phyloP scores from a whole-genome alignment of 2,797 vertebrate species.

The Knipowitschia caucasica region DNA sequence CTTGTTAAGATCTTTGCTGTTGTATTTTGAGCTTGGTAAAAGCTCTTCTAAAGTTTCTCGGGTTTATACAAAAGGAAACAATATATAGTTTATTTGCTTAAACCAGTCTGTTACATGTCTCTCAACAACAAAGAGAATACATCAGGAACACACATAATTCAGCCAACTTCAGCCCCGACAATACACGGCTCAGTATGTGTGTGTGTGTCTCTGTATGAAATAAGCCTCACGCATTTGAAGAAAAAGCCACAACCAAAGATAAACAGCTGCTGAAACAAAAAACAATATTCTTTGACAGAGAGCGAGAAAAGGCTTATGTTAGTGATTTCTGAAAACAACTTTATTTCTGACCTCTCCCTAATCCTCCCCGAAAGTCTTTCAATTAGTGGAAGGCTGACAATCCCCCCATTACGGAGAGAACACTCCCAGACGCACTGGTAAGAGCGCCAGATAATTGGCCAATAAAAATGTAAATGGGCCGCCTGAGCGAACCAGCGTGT shows the following conservation, averaged over 20 bases:
- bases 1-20: too few species aligned
- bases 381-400: constrained; percentile 68
- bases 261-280: constrained; percentile 54
- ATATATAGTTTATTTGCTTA: too few species aligned
- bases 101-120: too few species aligned
- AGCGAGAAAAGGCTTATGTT: constrained; percentile 64
- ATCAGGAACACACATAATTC: too few species aligned
- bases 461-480: constrained; percentile 80
- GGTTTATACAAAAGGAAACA: too few species aligned
- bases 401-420: constrained; percentile 58
- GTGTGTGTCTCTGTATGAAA: constrained; percentile 41
- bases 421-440: constrained; percentile 52
- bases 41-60: too few species aligned
- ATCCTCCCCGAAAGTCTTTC: constrained; percentile 71
- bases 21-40: too few species aligned
- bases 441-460: constrained; percentile 75
- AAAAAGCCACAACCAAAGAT: constrained; percentile 39
- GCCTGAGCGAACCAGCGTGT: constrained; percentile 65
- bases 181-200: too few species aligned
- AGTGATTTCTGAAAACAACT: constrained; percentile 68
- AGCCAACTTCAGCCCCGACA: too few species aligned
- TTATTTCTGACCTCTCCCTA: constrained; percentile 70
- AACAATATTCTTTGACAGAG: constrained; percentile 53
- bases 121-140: too few species aligned
- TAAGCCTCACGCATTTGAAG: constrained; percentile 47